Percentiles rank a stretch among this genome's conserved stretches.
Conservation (phyloP, 2,113 vertebrate genomes). For the Poecilia latipinna region DNA sequence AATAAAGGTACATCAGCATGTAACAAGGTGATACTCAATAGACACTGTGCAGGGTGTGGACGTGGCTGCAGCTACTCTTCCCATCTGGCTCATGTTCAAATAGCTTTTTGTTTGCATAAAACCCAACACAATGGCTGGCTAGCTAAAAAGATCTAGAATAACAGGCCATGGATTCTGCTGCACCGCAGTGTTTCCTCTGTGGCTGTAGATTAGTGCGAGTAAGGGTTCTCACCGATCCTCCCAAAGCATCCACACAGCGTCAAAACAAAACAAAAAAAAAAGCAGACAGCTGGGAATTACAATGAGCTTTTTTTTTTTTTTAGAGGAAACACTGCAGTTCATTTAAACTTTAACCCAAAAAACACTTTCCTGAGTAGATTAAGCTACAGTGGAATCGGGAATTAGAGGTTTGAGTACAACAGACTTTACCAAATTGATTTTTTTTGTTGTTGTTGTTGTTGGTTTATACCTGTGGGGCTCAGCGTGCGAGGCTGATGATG, state of each 20-base stretch:
- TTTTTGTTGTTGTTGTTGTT: slow-evolving; percentile 14
- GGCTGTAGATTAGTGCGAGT: slow-evolving; percentile 7
- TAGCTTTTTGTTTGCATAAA: slow-evolving; percentile 12
- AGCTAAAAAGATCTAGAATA: slow-evolving; percentile 1
- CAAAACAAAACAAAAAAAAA: neutral
- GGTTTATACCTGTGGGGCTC: slow-evolving; percentile 95
- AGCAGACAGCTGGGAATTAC: neutral
- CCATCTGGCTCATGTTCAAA: slow-evolving; percentile 20
- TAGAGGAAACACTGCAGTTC: slow-evolving; percentile 27
- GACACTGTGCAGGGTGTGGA: slow-evolving; percentile 2
- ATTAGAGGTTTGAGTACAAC: slow-evolving; percentile 9
- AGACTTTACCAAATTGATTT: slow-evolving; percentile 33
- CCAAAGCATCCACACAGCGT: neutral
- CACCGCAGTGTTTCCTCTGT: slow-evolving; percentile 34
- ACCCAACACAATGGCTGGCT: slow-evolving; percentile 12
- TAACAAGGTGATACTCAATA: neutral
- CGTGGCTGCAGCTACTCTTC: slow-evolving; percentile 6
- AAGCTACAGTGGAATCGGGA: neutral
- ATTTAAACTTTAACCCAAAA: neutral
- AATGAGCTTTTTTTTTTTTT: neutral
- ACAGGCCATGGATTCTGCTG: slow-evolving; percentile 4
- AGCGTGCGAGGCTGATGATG: slow-evolving; percentile 96
- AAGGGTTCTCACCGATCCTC: neutral
- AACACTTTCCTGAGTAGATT: neutral
- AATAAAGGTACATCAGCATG: neutral